Base-by-base conservation (phyloP, 2,797 vertebrate genomes). In the Sebastes trivittatus region DNA sequence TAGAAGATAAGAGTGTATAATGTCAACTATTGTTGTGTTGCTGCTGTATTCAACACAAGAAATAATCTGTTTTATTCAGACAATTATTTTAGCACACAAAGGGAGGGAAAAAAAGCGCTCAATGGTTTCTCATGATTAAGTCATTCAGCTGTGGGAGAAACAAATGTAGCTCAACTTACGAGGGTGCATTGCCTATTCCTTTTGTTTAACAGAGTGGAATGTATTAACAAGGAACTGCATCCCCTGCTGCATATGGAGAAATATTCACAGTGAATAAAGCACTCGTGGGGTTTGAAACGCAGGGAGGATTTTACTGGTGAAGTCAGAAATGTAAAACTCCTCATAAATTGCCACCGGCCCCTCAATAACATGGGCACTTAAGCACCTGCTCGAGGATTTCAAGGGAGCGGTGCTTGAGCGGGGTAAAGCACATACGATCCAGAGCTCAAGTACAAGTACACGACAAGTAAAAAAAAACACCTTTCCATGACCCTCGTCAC, bases 281-380 rank as follows among this genome's bases (percentile, higher is more conserved):
- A 84, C 81, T 84, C 27, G 42, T 80, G 72, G 77, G 83, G 32
- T 88, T 87, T 82, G 59, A 88, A 88, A 88, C 2, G 16, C 77
- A 83, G 64, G 59, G 23, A 71, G 69, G 66, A 71, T 77, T 91
- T 87, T 76, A 82, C 78, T 80, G 72, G 60, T 67, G 73, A 65
- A 80, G 88, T 11, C 69, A 73, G 71, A 88, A 88, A 87, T 81
- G 81, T 86, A 77, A 89, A 89, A 91, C 64, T 78, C 77, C 67
- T 77, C 79, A 87, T 89, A 89, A 89, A 93, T 78, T 82, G 86
- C 84, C 72, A 62, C 74, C 29, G 78, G 77, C 78, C 79, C 55
- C 71, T 82, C 73, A 88, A 90, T 93, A 89, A 92, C 88, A 91
- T 73, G 88, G 86, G 29, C 72, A 82, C 87, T 93, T 93, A 91